Evolutionary conservation across 92 coral and sea anemone genomes (phyloP), one percentile per base, ranked within the genome.

Genomic region (Phymanthus crucifer): DNA sequence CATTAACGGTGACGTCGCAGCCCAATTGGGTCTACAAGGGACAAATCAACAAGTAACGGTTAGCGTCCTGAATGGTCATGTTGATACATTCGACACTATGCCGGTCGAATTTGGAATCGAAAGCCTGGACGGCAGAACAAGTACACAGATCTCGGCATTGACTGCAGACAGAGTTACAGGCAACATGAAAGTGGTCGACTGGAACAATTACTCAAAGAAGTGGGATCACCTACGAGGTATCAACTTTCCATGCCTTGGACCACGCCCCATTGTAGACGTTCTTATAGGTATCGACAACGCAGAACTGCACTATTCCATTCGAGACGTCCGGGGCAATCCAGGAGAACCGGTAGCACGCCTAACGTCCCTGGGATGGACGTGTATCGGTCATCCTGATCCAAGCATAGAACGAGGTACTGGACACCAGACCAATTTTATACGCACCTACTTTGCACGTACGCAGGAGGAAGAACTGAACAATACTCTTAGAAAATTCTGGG

Each of bases 291-390:
- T 86, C 31, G 86, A 90, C 68, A 52, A 86, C 24, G 90, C 85
- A 0, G 88, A 83, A 1, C 77, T 86, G 0, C 84, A 82, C 48
- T 79, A 69, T 50, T 83, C 91, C 10, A 8, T 79, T 19, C 34
- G 58, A 66, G 90, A 89, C 71, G 18, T 74, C 36, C 72, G 80
- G 54, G 88, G 90, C 12, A 26, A 73, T 13, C 80, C 85, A 46
- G 84, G 85, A 33, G 83, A 83, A 36, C 85, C 84, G 18, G 68
- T 86, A 0, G 93, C 87, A 6, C 58, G 94, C 47, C 71, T 83
- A 12, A 81, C 87, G 7, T 89, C 83, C 6, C 61, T 80, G 5
- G 87, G 87, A 46, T 87, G 89, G 94, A 90, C 90, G 2, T 90
- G 89, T 32, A 75, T 75, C 37, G 87, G 92, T 24, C 36, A 50